phyloP scores from a whole-genome alignment of 2,797 vertebrate species.

The Gallinago nigripennis region DNA sequence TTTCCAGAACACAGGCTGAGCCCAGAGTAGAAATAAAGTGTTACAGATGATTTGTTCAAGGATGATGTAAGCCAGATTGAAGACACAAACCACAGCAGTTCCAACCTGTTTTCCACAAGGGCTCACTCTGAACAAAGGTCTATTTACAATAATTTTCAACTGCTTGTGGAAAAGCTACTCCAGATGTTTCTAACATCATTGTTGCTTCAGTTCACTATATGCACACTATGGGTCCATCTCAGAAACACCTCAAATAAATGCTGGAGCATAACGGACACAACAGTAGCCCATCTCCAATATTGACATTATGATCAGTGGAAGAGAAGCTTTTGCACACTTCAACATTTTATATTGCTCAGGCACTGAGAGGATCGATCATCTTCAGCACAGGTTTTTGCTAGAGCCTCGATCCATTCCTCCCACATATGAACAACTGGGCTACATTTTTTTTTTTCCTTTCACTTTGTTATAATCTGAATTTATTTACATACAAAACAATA shows the following conservation, averaged over 20 bases:
- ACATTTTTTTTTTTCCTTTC: slow-evolving; percentile 15
- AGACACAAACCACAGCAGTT: slow-evolving; percentile 1
- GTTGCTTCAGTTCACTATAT: slow-evolving; percentile 9
- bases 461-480: slow-evolving; percentile 23
- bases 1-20: neutral
- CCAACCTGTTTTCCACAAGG: neutral
- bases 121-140: neutral
- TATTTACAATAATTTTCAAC: slow-evolving; percentile 18
- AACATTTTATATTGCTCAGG: slow-evolving; percentile 41
- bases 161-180: slow-evolving; percentile 41
- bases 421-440: neutral
- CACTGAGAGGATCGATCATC: slow-evolving; percentile 23
- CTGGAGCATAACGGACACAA: neutral
- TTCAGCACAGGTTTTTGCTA: neutral
- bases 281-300: neutral
- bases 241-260: slow-evolving; percentile 7
- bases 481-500: slow-evolving; percentile 54
- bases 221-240: neutral
- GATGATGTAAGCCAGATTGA: neutral
- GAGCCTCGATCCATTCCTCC: neutral
- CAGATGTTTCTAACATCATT: slow-evolving; percentile 9
- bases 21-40: neutral
- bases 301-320: neutral
- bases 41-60: neutral
- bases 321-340: slow-evolving; percentile 13